These are phyloP conservation scores for Nephrotoma appendiculata DNA, from an alignment of 2,888 invertebrate species.

Conservation along the genomic window DNA sequence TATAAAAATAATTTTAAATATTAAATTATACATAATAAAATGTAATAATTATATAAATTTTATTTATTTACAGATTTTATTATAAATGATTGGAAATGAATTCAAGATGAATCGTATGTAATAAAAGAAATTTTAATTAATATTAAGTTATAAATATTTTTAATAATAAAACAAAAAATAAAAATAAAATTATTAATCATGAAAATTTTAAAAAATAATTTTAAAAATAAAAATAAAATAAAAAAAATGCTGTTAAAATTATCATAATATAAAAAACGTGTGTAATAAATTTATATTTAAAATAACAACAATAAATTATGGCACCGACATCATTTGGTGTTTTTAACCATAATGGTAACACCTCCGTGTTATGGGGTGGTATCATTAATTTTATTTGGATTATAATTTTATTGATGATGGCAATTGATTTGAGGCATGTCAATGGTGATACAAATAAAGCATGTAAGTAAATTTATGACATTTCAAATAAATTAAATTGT, in stretches of 20 bases:
- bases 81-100: neutral
- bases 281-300: neutral
- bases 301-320: neutral
- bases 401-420: neutral
- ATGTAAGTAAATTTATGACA: neutral
- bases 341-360: neutral
- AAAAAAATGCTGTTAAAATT: neutral
- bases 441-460: neutral
- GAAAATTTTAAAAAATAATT: slow-evolving; percentile 2
- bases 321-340: slow-evolving; percentile 4
- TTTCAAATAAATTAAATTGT: neutral
- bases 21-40: neutral
- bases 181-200: neutral
- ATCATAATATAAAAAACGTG: neutral
- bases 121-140: neutral
- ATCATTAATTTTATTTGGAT: slow-evolving; percentile 1
- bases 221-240: slow-evolving; percentile 1
- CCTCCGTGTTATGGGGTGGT: neutral
- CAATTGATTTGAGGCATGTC: slow-evolving; percentile 1
- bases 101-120: neutral
- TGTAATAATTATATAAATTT: neutral
- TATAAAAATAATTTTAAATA: neutral
- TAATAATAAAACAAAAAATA: neutral
- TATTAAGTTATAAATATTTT: neutral
- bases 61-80: neutral